Percentiles rank a stretch among this genome's conserved stretches.
Conservation (phyloP, 2,888 invertebrate species). For the Chorisops tibialis region DNA sequence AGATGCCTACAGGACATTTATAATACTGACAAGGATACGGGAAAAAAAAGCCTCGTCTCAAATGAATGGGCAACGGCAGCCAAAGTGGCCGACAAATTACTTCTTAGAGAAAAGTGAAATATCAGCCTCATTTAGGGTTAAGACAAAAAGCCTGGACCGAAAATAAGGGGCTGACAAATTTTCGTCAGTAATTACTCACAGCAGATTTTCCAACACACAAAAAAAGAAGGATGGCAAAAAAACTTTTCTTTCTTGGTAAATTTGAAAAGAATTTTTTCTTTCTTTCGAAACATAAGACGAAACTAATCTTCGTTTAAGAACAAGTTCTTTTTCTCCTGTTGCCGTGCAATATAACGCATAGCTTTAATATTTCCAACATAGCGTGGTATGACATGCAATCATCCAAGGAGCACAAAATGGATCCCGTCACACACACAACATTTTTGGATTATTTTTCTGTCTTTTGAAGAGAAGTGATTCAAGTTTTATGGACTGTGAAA, state of each 20-base stretch:
- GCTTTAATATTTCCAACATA: too few relatives aligned
- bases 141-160: slow-evolving; percentile 8
- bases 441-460: background rate
- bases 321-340: too few relatives aligned
- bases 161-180: background rate
- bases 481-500: slow-evolving; percentile 32
- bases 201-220: background rate
- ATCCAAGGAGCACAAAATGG: too few relatives aligned
- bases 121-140: background rate
- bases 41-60: background rate
- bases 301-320: too few relatives aligned
- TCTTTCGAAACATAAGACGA: too few relatives aligned
- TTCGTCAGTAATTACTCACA: slow-evolving; percentile 17
- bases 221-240: background rate
- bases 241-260: too few relatives aligned
- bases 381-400: too few relatives aligned
- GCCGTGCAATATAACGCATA: too few relatives aligned
- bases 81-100: background rate
- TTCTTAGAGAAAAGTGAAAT: background rate
- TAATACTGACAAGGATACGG: background rate
- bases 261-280: too few relatives aligned
- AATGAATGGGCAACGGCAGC: background rate
- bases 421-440: too few relatives aligned
- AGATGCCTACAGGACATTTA: background rate
- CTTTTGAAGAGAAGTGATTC: slow-evolving; percentile 24